Evolutionary conservation across 2,888 invertebrate species (phyloP).

Genomic region (Sphaerophoria taeniata): DNA sequence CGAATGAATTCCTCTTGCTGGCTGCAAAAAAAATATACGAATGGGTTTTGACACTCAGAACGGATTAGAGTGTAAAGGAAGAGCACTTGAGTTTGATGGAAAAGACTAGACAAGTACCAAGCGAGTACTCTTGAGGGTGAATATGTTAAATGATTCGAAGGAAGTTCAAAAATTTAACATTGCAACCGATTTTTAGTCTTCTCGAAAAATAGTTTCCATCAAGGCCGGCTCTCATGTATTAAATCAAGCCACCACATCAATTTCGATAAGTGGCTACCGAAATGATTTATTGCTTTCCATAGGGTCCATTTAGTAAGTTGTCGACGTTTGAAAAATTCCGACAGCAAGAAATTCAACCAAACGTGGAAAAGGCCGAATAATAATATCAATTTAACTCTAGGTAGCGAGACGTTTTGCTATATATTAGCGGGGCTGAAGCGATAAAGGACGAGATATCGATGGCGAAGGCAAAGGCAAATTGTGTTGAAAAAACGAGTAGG

Average conservation of each 20-base stretch:
- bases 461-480: conserved; percentile 32
- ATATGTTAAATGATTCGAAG: neutral
- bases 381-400: conserved; percentile 65
- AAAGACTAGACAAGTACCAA: neutral
- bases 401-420: conserved; percentile 44
- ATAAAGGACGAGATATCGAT: conserved; percentile 25
- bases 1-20: conserved; percentile 37
- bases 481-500: conserved; percentile 22
- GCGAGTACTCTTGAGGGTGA: neutral
- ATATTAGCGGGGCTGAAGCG: conserved; percentile 45
- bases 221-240: conserved; percentile 7
- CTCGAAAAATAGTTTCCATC: neutral
- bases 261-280: conserved; percentile 69
- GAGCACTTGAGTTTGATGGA: conserved; percentile 19
- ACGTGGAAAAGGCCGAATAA: conserved; percentile 40
- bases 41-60: conserved; percentile 40
- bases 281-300: conserved; percentile 67
- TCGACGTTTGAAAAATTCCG: conserved; percentile 51
- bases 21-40: neutral
- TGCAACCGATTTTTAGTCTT: no score
- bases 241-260: conserved; percentile 66
- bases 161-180: neutral
- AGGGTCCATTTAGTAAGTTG: conserved; percentile 69
- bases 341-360: conserved; percentile 43
- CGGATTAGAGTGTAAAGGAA: conserved; percentile 18